A percentile compares a stretch with the other conserved stretches of the same genome.
Conservation (phyloP, 2,888 invertebrate species). For the Lepidochrysops patricia region DNA sequence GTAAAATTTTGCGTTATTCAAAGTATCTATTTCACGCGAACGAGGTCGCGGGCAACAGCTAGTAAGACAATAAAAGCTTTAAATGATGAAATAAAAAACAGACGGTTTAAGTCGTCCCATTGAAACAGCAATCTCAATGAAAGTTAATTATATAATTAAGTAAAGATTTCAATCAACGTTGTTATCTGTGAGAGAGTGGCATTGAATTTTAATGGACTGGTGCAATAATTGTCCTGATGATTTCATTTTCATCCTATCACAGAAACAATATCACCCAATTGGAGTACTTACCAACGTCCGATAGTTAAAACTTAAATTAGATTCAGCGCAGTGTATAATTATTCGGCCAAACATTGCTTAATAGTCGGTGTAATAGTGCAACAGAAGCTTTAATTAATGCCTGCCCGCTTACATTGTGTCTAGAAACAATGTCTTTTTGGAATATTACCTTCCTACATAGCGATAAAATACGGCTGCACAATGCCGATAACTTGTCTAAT, state of each 20-base stretch:
- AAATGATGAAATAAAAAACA: neutral
- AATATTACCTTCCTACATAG: neutral
- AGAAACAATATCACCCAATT: no score
- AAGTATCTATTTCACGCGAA: no score
- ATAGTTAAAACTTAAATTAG: neutral
- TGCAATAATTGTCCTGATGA: neutral
- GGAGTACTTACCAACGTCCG: no score
- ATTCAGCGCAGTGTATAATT: neutral
- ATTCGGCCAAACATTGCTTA: neutral
- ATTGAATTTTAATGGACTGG: slow-evolving; percentile 1
- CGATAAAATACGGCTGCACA: neutral
- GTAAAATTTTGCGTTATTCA: no score
- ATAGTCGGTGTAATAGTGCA: neutral
- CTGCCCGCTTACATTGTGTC: neutral
- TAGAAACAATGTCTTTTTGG: neutral
- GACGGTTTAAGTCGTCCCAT: neutral
- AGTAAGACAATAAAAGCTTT: neutral
- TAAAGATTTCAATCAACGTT: neutral
- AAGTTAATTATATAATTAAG: neutral
- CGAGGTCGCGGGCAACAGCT: neutral
- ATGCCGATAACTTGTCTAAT: neutral
- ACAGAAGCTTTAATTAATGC: neutral
- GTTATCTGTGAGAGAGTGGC: neutral
- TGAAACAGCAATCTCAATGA: neutral
- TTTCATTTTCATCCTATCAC: neutral